Base-by-base conservation (phyloP, 1,140 invertebrate genomes). In the Sipha flava region DNA sequence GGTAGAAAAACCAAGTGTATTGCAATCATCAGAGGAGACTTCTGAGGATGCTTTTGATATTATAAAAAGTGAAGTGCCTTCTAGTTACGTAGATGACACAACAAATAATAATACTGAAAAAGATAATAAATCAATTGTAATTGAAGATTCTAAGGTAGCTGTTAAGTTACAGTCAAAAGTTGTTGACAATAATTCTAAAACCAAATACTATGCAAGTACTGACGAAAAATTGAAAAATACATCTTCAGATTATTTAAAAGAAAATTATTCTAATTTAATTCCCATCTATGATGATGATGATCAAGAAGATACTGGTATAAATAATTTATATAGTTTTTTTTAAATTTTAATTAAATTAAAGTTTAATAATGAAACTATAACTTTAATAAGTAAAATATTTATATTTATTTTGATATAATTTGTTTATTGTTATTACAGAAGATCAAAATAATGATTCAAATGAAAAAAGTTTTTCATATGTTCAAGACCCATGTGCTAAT, bases 31-130 rank as follows among this genome's bases (percentile, higher is more conserved):
- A 16, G 34, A 77, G 10, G 43, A 77, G 4, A 77, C 72, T 37
- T 16, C 34, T 43, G 21, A 34, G 57, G 73, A 77, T 43, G 59
- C 29, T 40, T 59, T 77, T 77, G 73, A 77, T 29, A 57, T 77
- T 43, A 59, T 77, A 77, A 59, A 77, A 26, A 77, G 52, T 77
- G 73, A 77, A 77, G 52, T 77, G 26, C 73, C 73, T 9, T 21
- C 34, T 23, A 52, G 59, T 77, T 77, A 77, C 26, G 21, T 40
- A 6, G 52, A 59, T 75, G n/a, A 37, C 6, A 59, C 16, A 14
- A 18, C 9, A 77, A 40, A 54, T 43, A 54, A 70, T 70, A 57
- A 54, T 77, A 26, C 34, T 45, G 52, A 43, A n/a, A 18, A 47
- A n/a, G 37, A 66, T 6, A 43, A 57, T 77, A 77, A 23, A 77